Conservation (phyloP, 2,888 invertebrate species). For the Graphium colonna region DNA sequence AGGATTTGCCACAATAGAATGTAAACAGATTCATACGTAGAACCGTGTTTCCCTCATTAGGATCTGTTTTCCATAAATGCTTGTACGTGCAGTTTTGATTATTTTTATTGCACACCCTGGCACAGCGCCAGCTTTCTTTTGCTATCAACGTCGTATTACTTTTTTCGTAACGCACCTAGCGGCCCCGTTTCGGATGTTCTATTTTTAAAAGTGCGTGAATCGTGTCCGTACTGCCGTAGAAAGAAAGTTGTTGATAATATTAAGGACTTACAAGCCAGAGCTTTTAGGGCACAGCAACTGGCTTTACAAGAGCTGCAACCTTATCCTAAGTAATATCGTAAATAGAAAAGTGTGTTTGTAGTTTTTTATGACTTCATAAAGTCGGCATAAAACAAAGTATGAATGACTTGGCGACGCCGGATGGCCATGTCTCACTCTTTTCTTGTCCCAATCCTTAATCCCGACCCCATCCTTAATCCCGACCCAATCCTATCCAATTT, state of each 20-base stretch:
- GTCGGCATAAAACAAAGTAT: too few species aligned
- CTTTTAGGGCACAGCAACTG: neutral
- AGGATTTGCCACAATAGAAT: neutral
- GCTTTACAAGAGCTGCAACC: neutral
- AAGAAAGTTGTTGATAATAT: neutral
- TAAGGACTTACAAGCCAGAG: too few species aligned
- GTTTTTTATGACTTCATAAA: too few species aligned
- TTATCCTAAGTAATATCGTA: neutral
- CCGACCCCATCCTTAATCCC: too few species aligned
- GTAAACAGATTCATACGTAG: too few species aligned
- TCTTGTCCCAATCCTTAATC: too few species aligned
- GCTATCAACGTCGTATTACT: constrained; percentile 26
- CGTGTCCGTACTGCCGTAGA: neutral
- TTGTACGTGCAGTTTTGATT: constrained; percentile 16
- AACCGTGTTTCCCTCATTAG: too few species aligned
- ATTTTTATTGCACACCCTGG: constrained; percentile 36
- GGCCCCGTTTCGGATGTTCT: constrained; percentile 26
- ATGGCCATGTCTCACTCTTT: too few species aligned
- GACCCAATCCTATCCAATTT: too few species aligned
- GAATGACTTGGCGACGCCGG: too few species aligned
- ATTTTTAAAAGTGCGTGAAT: constrained; percentile 26
- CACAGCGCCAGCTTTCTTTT: constrained; percentile 30
- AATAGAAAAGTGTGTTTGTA: too few species aligned
- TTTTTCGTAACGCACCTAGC: constrained; percentile 24
- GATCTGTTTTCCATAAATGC: too few species aligned